Conservation (phyloP, 2,888 invertebrate species). For the Adineta ricciae region DNA sequence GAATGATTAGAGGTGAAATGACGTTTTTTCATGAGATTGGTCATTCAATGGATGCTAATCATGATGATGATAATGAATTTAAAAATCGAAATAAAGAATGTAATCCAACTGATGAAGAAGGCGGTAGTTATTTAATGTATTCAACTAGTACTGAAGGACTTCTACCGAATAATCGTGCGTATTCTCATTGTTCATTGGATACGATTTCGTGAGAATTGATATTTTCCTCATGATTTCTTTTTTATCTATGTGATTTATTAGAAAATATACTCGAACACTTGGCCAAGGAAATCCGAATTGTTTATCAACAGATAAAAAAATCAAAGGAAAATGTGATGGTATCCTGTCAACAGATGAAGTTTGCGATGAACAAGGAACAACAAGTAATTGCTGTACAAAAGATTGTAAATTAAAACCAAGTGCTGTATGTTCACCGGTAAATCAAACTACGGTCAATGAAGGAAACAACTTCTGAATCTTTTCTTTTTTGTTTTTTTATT, state of each 20-base stretch:
- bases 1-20: not conserved
- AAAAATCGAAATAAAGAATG: conserved; percentile 4
- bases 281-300: not conserved
- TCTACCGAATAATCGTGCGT: not conserved
- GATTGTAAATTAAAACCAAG: not conserved
- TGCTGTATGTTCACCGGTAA: not conserved
- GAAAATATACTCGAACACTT: not conserved
- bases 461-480: not conserved
- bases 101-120: not conserved
- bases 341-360: not conserved
- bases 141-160: not conserved
- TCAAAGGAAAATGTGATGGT: not conserved
- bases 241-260: not conserved
- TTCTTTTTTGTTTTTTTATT: no score
- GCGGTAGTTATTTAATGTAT: conserved; percentile 17
- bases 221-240: not conserved
- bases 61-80: not conserved
- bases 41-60: not conserved
- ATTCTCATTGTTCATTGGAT: conserved; percentile 10
- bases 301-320: not conserved
- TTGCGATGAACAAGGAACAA: not conserved
- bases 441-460: not conserved
- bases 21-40: conserved; percentile 8
- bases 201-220: not conserved
- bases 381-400: not conserved